Conservation (phyloP, 2,113 vertebrate genomes). For the Ammospiza caudacuta region DNA sequence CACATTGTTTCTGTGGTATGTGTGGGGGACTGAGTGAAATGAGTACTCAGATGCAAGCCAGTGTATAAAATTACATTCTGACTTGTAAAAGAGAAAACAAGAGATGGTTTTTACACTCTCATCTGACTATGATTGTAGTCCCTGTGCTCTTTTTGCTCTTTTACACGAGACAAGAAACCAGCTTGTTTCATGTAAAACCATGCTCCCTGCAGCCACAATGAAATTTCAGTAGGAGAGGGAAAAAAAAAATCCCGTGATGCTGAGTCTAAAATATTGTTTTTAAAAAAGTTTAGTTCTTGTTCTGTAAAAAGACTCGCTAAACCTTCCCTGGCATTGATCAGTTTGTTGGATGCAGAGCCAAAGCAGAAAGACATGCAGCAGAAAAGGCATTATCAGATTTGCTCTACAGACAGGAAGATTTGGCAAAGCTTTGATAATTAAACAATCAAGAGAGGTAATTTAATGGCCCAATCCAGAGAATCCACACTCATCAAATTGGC, state of each 20-base stretch:
- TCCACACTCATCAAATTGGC: background rate
- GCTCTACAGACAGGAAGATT: background rate
- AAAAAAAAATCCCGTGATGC: background rate
- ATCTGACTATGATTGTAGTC: background rate
- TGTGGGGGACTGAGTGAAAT: background rate
- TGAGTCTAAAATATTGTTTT: background rate
- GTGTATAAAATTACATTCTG: background rate
- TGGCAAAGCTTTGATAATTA: background rate
- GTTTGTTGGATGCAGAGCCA: background rate
- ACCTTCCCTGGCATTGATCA: background rate
- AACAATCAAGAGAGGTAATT: background rate
- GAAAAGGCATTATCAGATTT: background rate
- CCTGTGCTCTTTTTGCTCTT: background rate
- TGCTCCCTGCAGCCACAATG: background rate
- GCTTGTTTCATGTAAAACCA: too few relatives aligned
- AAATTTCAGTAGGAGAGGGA: background rate
- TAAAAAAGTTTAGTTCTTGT: background rate
- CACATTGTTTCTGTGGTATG: background rate
- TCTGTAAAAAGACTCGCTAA: background rate
- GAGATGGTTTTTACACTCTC: background rate
- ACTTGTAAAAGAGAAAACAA: background rate
- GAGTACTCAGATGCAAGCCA: background rate
- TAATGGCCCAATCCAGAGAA: background rate
- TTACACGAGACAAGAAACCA: background rate
- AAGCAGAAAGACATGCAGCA: background rate